These are phyloP conservation scores for Luffia ferchaultella DNA, from an alignment of 2,888 invertebrate species.

Conservation along the genomic window DNA sequence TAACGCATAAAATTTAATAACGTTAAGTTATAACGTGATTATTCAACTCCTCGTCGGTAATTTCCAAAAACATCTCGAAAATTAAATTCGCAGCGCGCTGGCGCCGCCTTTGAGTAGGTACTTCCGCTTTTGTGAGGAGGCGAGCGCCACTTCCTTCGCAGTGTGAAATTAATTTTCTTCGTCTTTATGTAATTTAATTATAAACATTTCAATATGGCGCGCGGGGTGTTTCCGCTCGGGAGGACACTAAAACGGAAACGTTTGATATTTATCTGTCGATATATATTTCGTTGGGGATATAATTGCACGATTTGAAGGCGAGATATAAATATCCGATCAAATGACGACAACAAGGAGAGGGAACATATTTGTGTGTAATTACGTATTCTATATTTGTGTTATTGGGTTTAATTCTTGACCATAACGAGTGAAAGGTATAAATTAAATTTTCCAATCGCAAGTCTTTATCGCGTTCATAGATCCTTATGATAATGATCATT, in stretches of 20 bases:
- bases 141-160: constrained; percentile 53
- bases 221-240: constrained; percentile 56
- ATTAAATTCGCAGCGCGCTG: constrained; percentile 48
- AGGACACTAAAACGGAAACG: constrained; percentile 65
- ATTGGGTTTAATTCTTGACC: no score
- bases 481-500: no score
- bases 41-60: constrained; percentile 54
- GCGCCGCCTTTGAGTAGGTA: constrained; percentile 47
- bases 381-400: no score
- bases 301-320: constrained; percentile 52
- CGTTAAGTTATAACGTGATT: constrained; percentile 65
- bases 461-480: no score
- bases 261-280: constrained; percentile 65
- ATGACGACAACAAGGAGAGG: no score
- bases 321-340: constrained; percentile 37
- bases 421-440: no score
- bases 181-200: constrained; percentile 68
- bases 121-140: constrained; percentile 45
- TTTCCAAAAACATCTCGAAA: constrained; percentile 62
- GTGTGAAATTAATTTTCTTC: constrained; percentile 67
- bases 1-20: constrained; percentile 66
- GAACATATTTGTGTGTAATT: no score
- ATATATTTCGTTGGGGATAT: constrained; percentile 48
- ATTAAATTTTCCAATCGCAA: no score
- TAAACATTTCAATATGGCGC: constrained; percentile 68